Conservation (phyloP, 1,140 invertebrate genomes). For the Aphaenogaster rudis region DNA sequence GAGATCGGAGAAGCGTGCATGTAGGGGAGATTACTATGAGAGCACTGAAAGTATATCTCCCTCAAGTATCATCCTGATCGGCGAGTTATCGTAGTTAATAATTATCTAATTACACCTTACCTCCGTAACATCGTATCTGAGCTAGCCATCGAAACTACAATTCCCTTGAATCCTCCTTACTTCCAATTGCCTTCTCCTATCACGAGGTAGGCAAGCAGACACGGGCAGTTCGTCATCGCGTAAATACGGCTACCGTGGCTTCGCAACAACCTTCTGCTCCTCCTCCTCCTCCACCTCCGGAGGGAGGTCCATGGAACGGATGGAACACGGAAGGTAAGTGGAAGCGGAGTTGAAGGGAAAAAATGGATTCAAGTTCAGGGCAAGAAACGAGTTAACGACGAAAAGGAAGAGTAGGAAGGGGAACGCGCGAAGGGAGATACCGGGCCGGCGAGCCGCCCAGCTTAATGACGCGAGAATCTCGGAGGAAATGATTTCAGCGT, state of each 20-base stretch:
- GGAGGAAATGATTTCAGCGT: slow-evolving; percentile 61
- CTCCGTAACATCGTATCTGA: slow-evolving; percentile 21
- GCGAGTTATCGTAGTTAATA: slow-evolving; percentile 32
- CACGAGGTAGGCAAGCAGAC: neutral
- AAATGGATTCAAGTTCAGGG: slow-evolving; percentile 58
- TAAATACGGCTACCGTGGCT: slow-evolving; percentile 46
- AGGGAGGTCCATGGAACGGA: slow-evolving; percentile 40
- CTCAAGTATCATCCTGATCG: neutral
- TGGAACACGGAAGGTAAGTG: slow-evolving; percentile 69
- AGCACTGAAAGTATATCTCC: neutral
- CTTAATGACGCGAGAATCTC: slow-evolving; percentile 66
- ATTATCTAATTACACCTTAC: slow-evolving; percentile 54
- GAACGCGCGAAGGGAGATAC: slow-evolving; percentile 1
- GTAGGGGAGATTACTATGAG: neutral
- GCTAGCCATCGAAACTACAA: slow-evolving; percentile 30
- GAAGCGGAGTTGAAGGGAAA: slow-evolving; percentile 53
- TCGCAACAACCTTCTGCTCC: slow-evolving; percentile 39
- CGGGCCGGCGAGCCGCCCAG: neutral
- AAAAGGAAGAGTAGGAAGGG: slow-evolving; percentile 47
- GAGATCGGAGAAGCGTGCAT: neutral
- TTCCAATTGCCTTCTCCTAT: slow-evolving; percentile 40
- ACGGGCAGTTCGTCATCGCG: slow-evolving; percentile 54
- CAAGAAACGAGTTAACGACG: slow-evolving; percentile 69
- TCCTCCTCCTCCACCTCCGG: neutral
- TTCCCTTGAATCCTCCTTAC: slow-evolving; percentile 35